Evolutionary conservation across 2,888 invertebrate species (phyloP), one percentile per base, ranked within the genome.

Genomic region (Lepetodrilus schrolli): DNA sequence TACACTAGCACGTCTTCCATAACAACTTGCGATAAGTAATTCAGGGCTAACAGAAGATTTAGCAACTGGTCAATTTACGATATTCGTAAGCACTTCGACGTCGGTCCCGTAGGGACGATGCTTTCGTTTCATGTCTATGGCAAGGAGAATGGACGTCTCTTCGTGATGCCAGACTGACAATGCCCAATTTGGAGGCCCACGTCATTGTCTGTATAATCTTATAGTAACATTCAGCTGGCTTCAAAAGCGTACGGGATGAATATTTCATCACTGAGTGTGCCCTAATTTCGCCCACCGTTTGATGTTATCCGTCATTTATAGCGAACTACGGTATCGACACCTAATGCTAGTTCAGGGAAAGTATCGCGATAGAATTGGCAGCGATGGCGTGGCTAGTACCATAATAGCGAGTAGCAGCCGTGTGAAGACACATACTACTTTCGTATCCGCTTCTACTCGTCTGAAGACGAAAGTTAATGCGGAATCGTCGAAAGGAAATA

Each of bases 191-290:
- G 26, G 26, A 26, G 1, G 17, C 21, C 30, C 17, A 43, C 47
- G 68, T 68, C 23, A 68, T 30, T 68, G 68, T 43, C 23, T 23
- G 7, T 20, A 20, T 21, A 38, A 30, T 30, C 58, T 23, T 58
- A 13, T n/a, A 47, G 68, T 13, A 21, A n/a, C 26, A 58, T 47
- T 47, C 43, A 23, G 38, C 38, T 38, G 43, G 43, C 68, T 30
- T 68, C 68, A 68, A 68, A 68, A 68, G 68, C 30, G 17, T 38
- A 23, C 68, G n/a, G 20, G 13, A 34, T 68, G 47, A 68, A 68
- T 68, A 68, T 68, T 68, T 68, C 68, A 68, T 68, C 34, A 1
- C 13, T 26, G 20, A 38, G 43, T 20, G 8, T n/a, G 30, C 43
- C 21, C 68, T 68, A 38, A 47, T 47, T 68, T 38, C 26, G 43